Conservation (phyloP, 2,113 vertebrate species). For the Psilopogon haemacephalus region DNA sequence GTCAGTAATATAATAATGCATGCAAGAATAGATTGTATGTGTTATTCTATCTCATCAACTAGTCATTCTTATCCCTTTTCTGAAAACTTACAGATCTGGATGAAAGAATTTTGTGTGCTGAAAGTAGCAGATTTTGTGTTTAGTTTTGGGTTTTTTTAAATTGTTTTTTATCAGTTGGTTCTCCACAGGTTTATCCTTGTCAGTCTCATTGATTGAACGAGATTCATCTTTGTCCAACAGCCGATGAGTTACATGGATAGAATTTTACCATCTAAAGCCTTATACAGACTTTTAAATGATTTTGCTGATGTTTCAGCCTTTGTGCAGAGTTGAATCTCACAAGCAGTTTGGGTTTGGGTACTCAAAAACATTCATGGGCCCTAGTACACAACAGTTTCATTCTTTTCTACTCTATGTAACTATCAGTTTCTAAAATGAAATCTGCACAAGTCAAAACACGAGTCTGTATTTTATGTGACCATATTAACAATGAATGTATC, state of each 20-base stretch:
- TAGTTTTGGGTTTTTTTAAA: background rate
- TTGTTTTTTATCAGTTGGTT: background rate
- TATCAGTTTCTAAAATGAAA: background rate
- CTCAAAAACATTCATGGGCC: background rate
- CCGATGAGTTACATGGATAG: background rate
- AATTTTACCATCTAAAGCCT: background rate
- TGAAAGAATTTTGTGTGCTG: background rate
- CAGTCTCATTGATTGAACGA: background rate
- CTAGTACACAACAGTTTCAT: background rate
- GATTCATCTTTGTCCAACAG: background rate
- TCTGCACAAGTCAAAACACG: background rate
- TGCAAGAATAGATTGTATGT: background rate
- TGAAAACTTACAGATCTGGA: background rate
- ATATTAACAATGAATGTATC: constrained; percentile 6
- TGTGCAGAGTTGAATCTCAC: background rate
- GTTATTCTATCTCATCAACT: background rate
- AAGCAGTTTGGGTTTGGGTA: background rate
- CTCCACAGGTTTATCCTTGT: background rate
- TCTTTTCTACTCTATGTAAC: background rate
- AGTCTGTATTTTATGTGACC: background rate
- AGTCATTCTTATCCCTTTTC: background rate
- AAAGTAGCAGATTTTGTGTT: background rate
- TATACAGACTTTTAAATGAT: background rate
- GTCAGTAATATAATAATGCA: background rate
- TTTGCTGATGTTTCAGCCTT: background rate